Conservation (phyloP, 2,113 vertebrate genomes). For the Opisthocomus hoazin region DNA sequence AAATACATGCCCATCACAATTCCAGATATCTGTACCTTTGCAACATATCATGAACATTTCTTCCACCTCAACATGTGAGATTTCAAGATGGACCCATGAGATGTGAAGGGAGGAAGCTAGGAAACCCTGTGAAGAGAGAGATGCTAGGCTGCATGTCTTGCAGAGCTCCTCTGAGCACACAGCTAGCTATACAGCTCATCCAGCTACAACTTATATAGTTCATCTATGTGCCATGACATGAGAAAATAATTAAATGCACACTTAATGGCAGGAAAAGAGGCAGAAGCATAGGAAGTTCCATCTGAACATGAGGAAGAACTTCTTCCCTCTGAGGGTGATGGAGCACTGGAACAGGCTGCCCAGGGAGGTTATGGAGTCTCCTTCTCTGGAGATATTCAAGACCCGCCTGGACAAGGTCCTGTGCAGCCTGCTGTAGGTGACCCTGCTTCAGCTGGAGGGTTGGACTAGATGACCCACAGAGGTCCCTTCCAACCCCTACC, state of each 20-base stretch:
- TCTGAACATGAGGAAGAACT: too few species aligned
- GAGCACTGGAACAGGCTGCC: too few species aligned
- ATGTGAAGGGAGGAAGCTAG: neutral
- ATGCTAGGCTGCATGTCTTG: neutral
- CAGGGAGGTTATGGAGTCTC: too few species aligned
- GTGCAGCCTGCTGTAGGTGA: too few species aligned
- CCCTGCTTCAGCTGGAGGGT: too few species aligned
- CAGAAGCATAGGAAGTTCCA: too few species aligned
- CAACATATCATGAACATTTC: neutral
- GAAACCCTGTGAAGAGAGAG: neutral
- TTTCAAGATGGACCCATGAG: too few species aligned
- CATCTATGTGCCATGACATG: neutral
- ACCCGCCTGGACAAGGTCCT: too few species aligned
- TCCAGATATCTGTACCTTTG: neutral
- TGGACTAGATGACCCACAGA: too few species aligned
- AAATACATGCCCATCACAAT: neutral
- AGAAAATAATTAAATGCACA: neutral
- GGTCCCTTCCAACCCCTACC: too few species aligned
- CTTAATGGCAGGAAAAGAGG: accelerated
- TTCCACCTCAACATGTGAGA: neutral
- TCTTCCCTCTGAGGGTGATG: too few species aligned
- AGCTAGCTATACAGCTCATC: neutral
- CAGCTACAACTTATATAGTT: neutral
- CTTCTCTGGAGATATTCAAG: too few species aligned
- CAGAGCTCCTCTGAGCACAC: neutral